Conservation (phyloP, 2,113 vertebrate species). For the Otus sunia region DNA sequence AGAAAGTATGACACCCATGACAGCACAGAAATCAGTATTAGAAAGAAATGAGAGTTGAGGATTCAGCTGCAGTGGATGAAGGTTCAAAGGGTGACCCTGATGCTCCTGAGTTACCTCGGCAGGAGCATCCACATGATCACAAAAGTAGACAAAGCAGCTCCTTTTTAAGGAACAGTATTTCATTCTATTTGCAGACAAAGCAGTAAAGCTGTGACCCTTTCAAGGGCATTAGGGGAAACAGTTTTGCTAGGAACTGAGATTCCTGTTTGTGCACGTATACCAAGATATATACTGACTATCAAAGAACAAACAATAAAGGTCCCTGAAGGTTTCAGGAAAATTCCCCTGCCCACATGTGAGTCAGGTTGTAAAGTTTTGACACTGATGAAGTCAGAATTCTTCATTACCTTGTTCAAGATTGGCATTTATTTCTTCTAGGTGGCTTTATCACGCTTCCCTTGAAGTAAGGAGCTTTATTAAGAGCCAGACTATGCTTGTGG, state of each 20-base stretch:
- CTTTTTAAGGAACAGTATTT: background rate
- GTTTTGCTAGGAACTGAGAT: background rate
- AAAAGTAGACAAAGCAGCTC: background rate
- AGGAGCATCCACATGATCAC: background rate
- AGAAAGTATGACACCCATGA: background rate
- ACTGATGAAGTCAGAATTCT: background rate
- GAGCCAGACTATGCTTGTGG: background rate
- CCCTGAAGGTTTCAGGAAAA: background rate
- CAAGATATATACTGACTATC: background rate
- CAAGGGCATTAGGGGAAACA: background rate
- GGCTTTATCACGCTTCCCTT: conserved; percentile 1
- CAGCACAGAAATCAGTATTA: background rate
- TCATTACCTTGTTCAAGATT: background rate
- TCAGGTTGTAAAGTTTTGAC: background rate
- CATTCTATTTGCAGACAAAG: background rate
- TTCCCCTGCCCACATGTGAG: background rate
- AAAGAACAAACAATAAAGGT: background rate
- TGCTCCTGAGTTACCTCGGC: background rate
- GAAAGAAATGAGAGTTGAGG: background rate
- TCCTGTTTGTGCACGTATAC: background rate
- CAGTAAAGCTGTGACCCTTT: background rate
- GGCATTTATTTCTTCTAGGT: background rate
- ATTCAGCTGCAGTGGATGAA: background rate
- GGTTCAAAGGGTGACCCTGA: background rate
- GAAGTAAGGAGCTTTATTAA: background rate